Evolutionary conservation across 64 coral and sea anemone species (phyloP).

Genomic region (Montipora capricornis): DNA sequence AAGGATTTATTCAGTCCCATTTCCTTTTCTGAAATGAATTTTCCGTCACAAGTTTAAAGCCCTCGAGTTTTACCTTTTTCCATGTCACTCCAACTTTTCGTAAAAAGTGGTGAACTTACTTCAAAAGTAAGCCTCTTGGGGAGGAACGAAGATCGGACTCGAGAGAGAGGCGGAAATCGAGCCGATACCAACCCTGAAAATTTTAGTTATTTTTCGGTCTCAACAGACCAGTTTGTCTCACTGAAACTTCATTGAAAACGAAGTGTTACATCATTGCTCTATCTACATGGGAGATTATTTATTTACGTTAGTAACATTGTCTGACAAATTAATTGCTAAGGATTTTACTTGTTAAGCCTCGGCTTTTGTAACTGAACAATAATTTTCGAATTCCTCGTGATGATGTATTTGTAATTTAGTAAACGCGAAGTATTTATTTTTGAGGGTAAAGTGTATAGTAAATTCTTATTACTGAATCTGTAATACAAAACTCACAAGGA

Average conservation of each 20-base stretch:
- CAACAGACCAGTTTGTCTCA: no score
- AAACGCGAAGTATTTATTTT: conserved; percentile 7
- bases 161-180: no score
- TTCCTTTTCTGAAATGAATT: not conserved
- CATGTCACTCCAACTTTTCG: not conserved
- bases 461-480: not conserved
- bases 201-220: no score
- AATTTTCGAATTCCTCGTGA: not conserved
- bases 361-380: not conserved
- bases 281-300: no score
- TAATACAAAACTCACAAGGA: not conserved
- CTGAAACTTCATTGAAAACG: no score
- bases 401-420: conserved; percentile 31
- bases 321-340: not conserved
- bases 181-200: no score
- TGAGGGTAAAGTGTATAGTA: not conserved
- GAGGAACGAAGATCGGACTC: no score
- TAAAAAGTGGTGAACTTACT: not conserved
- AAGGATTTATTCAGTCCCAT: not conserved
- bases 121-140: no score
- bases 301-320: not conserved
- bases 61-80: not conserved
- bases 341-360: not conserved
- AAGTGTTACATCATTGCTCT: no score
- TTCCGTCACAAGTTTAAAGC: not conserved